Evolutionary conservation across 1,140 invertebrate genomes (phyloP).

Genomic region (Achroia grisella): DNA sequence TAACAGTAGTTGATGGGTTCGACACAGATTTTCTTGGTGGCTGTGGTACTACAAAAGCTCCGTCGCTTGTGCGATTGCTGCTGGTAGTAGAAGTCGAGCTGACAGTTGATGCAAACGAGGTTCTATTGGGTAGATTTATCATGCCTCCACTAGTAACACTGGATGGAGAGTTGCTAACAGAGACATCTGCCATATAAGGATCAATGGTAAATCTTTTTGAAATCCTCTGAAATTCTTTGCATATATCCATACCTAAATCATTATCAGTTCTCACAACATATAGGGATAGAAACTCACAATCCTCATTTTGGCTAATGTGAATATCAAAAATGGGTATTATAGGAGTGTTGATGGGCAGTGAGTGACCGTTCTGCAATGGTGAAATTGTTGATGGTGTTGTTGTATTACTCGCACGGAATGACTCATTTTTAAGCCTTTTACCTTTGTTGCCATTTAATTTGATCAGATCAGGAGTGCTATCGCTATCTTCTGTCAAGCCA

Average conservation of each 20-base stretch:
- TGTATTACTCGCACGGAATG: slow-evolving; percentile 48
- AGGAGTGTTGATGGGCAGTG: slow-evolving; percentile 46
- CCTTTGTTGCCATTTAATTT: slow-evolving; percentile 44
- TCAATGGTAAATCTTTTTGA: slow-evolving; percentile 64
- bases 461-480: slow-evolving; percentile 47
- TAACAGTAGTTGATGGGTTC: slow-evolving; percentile 51
- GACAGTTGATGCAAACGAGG: slow-evolving; percentile 59
- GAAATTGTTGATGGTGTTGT: slow-evolving; percentile 68
- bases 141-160: slow-evolving; percentile 65
- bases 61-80: slow-evolving; percentile 64
- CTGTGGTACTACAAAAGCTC: slow-evolving; percentile 63
- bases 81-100: slow-evolving; percentile 61
- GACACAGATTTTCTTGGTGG: slow-evolving; percentile 56
- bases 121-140: slow-evolving; percentile 59
- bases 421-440: slow-evolving; percentile 47
- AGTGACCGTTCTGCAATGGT: slow-evolving; percentile 63
- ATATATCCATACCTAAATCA: slow-evolving; percentile 64
- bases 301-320: slow-evolving; percentile 61
- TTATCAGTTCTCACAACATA: slow-evolving; percentile 64
- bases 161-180: slow-evolving; percentile 55
- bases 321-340: slow-evolving; percentile 61
- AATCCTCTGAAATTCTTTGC: slow-evolving; percentile 64
- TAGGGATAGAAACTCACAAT: slow-evolving; percentile 63
- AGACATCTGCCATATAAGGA: slow-evolving; percentile 61
- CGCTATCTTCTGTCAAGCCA: slow-evolving; percentile 22